Evolutionary conservation across 35 echinoderm and acorn worm species (phyloP).

Genomic region (Nesometra sesokonis): DNA sequence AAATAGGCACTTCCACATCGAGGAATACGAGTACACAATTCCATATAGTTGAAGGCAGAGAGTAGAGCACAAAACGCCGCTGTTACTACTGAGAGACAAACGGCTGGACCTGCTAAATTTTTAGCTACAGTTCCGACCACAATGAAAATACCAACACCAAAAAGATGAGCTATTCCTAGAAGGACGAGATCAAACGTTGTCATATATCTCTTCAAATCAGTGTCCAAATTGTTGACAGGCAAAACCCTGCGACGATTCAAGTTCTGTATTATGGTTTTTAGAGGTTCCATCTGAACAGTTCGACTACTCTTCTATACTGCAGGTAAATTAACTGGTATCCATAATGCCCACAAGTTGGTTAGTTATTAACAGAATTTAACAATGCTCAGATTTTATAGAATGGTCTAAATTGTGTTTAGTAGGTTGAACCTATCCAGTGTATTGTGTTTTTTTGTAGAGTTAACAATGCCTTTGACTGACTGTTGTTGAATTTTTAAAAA

Average conservation of each 20-base stretch:
- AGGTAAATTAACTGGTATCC: too few relatives aligned
- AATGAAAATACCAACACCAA: conserved; percentile 35
- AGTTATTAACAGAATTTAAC: too few relatives aligned
- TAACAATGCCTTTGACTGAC: too few relatives aligned
- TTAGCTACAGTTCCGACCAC: conserved; percentile 37
- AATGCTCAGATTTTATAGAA: too few relatives aligned
- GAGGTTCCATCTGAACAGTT: too few relatives aligned
- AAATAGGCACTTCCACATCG: conserved; percentile 55
- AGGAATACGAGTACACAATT: conserved; percentile 44
- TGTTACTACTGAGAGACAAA: conserved; percentile 32
- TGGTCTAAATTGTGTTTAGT: too few relatives aligned
- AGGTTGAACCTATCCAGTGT: too few relatives aligned
- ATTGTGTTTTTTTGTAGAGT: too few relatives aligned
- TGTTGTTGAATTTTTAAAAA: too few relatives aligned
- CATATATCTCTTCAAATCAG: conserved; percentile 1
- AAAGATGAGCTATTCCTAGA: conserved; percentile 18
- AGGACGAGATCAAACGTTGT: conserved; percentile 26
- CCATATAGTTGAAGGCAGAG: conserved; percentile 55
- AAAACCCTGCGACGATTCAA: not conserved
- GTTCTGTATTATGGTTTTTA: too few relatives aligned
- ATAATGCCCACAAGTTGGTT: too few relatives aligned
- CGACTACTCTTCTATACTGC: too few relatives aligned
- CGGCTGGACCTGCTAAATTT: conserved; percentile 32
- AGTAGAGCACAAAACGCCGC: conserved; percentile 43
- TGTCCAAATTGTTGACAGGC: not conserved